Conservation (phyloP, 2,113 vertebrate species). For the Pongo abelii region DNA sequence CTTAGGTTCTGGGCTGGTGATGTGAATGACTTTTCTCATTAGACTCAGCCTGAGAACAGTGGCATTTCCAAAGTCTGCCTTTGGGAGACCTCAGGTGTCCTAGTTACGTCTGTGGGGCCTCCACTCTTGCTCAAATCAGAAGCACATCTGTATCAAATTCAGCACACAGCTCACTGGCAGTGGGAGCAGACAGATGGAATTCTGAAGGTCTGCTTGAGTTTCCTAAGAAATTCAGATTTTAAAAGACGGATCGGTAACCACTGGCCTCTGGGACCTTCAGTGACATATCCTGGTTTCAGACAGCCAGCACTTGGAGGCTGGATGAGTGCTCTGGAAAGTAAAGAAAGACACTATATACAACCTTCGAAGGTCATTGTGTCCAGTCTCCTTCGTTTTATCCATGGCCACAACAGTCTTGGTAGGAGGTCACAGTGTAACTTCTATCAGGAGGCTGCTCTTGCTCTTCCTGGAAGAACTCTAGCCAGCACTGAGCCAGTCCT, state of each 20-base stretch:
- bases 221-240: neutral
- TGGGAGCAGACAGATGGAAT: neutral
- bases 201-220: neutral
- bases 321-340: neutral
- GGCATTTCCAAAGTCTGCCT: neutral
- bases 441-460: neutral
- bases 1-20: neutral
- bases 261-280: neutral
- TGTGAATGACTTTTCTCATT: neutral
- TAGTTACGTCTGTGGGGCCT: neutral
- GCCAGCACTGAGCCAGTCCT: neutral
- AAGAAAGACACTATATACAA: neutral
- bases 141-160: neutral
- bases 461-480: neutral
- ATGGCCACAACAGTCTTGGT: neutral
- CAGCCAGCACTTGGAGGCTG: neutral
- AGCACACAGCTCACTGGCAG: neutral
- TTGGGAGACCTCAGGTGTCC: neutral
- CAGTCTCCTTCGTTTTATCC: neutral
- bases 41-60: neutral
- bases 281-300: neutral
- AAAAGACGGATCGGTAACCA: neutral
- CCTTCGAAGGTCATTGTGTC: neutral
- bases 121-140: rapidly evolving
- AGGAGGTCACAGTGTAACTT: neutral